These are phyloP conservation scores for Mus spretus DNA, from an alignment of 2,797 vertebrate genomes.

Conservation along the genomic window DNA sequence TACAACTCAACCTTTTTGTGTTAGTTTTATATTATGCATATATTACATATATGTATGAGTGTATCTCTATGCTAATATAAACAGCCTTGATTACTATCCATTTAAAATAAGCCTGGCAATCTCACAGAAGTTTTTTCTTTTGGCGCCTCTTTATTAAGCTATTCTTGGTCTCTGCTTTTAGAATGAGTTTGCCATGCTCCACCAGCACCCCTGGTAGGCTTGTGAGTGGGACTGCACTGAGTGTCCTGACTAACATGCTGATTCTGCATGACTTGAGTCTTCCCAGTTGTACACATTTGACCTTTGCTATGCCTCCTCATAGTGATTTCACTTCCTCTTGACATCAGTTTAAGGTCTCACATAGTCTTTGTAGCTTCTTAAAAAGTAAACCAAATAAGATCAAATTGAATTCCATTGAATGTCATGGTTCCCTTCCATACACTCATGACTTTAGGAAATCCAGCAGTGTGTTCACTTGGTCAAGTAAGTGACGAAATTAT, in stretches of 20 bases:
- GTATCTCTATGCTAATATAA: constrained; percentile 15
- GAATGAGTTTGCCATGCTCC: constrained; percentile 16
- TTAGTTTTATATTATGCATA: not conserved
- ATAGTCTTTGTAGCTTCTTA: constrained; percentile 22
- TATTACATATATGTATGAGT: not conserved
- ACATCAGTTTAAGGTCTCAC: not conserved
- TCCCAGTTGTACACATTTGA: not conserved
- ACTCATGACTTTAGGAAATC: not conserved
- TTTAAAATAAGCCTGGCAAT: constrained; percentile 31
- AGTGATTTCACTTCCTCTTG: not conserved
- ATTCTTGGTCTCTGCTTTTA: constrained; percentile 37
- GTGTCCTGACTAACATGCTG: not conserved
- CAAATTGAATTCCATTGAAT: not conserved
- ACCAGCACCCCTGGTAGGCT: constrained; percentile 10
- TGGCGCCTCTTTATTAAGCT: constrained; percentile 45
- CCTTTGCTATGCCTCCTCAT: not conserved
- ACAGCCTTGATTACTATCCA: not conserved
- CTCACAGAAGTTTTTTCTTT: constrained; percentile 34
- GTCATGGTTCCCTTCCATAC: not conserved
- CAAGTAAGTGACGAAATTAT: not conserved
- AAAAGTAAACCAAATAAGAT: not conserved
- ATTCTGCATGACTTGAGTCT: not conserved
- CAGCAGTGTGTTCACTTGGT: not conserved
- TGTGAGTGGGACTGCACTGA: constrained; percentile 34
- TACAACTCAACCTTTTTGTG: not conserved